Evolutionary conservation across 2,797 vertebrate genomes (phyloP).

Genomic region (Microctenopoma stevenorrisi): DNA sequence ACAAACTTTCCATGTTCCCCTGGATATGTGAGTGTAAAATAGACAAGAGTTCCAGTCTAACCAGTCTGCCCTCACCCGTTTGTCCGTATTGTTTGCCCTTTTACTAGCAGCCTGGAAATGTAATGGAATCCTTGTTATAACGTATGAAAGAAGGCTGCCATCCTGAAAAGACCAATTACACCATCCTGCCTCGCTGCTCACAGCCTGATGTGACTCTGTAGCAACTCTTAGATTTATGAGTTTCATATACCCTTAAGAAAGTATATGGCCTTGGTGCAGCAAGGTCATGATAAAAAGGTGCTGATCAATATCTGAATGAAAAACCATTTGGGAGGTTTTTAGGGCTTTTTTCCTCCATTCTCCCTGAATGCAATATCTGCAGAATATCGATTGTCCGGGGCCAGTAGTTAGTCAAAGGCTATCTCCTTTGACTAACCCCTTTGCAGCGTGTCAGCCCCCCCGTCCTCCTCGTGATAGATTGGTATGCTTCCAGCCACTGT

Average conservation of each 20-base stretch:
- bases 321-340: slow-evolving; percentile 96
- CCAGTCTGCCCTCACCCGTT: not conserved
- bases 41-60: no score
- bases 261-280: slow-evolving; percentile 87
- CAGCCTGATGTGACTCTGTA: slow-evolving; percentile 60
- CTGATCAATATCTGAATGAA: slow-evolving; percentile 94
- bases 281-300: slow-evolving; percentile 90
- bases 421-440: slow-evolving; percentile 99
- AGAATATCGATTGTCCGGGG: slow-evolving; percentile 94
- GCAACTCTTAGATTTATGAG: slow-evolving; percentile 89
- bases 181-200: slow-evolving; percentile 57
- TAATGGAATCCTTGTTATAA: slow-evolving; percentile 70
- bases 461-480: slow-evolving; percentile 90
- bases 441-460: slow-evolving; percentile 90
- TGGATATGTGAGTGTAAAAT: no score
- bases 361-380: slow-evolving; percentile 92
- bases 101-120: slow-evolving; percentile 32
- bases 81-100: slow-evolving; percentile 1
- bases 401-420: slow-evolving; percentile 99
- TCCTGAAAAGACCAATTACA: slow-evolving; percentile 77
- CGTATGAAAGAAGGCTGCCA: slow-evolving; percentile 58
- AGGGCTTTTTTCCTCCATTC: slow-evolving; percentile 76
- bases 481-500: slow-evolving; percentile 96
- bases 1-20: not conserved
- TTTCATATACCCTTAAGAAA: slow-evolving; percentile 90